Percentiles rank a stretch among this genome's conserved stretches.
These are phyloP conservation scores for Mercenaria mercenaria DNA, from an alignment of 1,140 invertebrate species.

Conservation along the genomic window DNA sequence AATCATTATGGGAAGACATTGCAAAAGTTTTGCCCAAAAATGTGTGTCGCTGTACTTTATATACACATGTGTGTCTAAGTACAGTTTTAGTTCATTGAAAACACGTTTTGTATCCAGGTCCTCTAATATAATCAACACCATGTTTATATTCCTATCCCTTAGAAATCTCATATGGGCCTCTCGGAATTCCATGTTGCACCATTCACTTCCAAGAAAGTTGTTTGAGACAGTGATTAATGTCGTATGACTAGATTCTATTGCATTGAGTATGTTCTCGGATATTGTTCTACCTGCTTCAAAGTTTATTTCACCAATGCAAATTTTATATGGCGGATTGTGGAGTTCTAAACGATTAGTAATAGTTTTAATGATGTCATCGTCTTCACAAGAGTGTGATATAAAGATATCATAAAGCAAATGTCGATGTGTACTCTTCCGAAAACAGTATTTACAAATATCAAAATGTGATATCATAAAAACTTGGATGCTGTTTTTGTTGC, in stretches of 20 bases:
- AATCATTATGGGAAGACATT: no score
- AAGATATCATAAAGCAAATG: conserved; percentile 91
- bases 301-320: conserved; percentile 96
- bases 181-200: no score
- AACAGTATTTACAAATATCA: conserved; percentile 2
- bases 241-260: no score
- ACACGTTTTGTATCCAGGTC: conserved; percentile 89
- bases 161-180: conserved; percentile 96
- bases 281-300: conserved; percentile 93
- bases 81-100: conserved; percentile 85
- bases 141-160: conserved; percentile 92
- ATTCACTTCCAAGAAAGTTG: conserved; percentile 89
- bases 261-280: conserved; percentile 89
- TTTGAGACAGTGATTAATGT: conserved; percentile 88
- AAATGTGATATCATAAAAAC: no score
- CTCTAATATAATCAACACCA: no score
- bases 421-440: conserved; percentile 18
- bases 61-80: conserved; percentile 89
- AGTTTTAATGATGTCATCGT: conserved; percentile 94
- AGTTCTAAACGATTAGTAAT: conserved; percentile 94
- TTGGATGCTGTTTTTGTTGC: no score
- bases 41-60: conserved; percentile 88
- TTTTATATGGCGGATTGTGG: conserved; percentile 93
- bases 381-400: conserved; percentile 96
- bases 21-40: no score